These are phyloP conservation scores for Macrotus californicus DNA, from an alignment of 2,113 vertebrate genomes.

Conservation along the genomic window DNA sequence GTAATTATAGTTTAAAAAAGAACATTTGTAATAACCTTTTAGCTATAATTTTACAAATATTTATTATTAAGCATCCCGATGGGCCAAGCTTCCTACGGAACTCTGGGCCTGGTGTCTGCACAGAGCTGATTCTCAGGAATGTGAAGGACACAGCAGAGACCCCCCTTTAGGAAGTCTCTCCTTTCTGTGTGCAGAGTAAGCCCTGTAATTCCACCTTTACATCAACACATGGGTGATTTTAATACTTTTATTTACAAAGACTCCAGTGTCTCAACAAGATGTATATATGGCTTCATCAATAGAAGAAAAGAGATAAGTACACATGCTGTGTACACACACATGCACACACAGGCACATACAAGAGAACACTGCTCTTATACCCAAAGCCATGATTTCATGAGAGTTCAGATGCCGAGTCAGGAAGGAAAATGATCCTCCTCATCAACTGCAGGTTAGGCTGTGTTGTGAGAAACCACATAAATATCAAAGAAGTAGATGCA, in stretches of 20 bases:
- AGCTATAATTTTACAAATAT: background rate
- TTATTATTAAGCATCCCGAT: background rate
- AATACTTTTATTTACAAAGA: background rate
- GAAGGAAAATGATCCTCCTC: background rate
- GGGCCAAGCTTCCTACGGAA: fast-evolving
- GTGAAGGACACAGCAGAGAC: background rate
- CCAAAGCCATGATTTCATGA: background rate
- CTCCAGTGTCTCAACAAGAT: background rate
- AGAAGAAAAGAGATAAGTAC: background rate
- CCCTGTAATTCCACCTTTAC: background rate
- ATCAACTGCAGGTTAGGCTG: background rate
- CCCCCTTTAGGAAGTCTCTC: background rate
- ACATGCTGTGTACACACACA: background rate
- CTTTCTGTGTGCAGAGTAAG: background rate
- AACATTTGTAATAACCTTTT: background rate
- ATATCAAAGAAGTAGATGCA: background rate
- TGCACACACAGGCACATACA: background rate
- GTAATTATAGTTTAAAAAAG: too few relatives aligned
- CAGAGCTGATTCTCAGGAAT: background rate
- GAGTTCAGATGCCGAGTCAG: background rate
- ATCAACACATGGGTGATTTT: background rate
- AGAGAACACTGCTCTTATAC: background rate
- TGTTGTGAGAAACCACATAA: background rate
- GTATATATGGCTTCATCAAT: background rate
- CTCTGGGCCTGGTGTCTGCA: background rate